These are phyloP conservation scores for Neolamprologus kungweensis DNA, from an alignment of 2,113 vertebrate genomes.

Conservation along the genomic window DNA sequence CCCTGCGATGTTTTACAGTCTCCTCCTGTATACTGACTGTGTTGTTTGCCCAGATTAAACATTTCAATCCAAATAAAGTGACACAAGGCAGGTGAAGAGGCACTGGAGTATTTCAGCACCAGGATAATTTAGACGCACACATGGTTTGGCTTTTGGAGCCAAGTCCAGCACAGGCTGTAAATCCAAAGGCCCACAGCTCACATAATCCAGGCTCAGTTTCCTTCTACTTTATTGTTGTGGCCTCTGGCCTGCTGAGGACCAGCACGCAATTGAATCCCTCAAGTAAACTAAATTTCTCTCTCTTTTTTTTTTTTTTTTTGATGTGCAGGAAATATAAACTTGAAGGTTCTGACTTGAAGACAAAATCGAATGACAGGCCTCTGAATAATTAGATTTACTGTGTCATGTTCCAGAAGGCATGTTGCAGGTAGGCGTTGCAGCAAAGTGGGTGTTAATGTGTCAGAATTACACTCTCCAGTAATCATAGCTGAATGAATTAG, in stretches of 20 bases:
- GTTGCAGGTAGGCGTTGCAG: background rate
- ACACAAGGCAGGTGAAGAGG: background rate
- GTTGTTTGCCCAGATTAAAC: background rate
- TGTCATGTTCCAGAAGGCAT: background rate
- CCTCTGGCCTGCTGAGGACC: background rate
- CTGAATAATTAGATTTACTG: background rate
- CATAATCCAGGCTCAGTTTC: background rate
- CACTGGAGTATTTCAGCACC: background rate
- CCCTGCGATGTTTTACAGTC: background rate
- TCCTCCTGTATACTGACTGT: background rate
- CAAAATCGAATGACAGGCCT: background rate
- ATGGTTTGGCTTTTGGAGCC: background rate
- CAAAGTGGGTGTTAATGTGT: background rate
- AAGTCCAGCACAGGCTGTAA: background rate
- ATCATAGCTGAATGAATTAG: background rate
- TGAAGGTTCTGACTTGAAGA: background rate
- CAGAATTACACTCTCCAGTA: background rate
- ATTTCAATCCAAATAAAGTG: background rate
- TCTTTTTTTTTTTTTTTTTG: background rate
- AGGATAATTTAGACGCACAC: background rate
- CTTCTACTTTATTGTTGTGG: background rate
- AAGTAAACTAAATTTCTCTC: background rate
- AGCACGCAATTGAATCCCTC: background rate
- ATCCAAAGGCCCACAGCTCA: background rate
- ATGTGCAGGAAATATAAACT: background rate